These are phyloP conservation scores for Pollimyrus isidori DNA, from an alignment of 2,113 vertebrate species.

Conservation along the genomic window DNA sequence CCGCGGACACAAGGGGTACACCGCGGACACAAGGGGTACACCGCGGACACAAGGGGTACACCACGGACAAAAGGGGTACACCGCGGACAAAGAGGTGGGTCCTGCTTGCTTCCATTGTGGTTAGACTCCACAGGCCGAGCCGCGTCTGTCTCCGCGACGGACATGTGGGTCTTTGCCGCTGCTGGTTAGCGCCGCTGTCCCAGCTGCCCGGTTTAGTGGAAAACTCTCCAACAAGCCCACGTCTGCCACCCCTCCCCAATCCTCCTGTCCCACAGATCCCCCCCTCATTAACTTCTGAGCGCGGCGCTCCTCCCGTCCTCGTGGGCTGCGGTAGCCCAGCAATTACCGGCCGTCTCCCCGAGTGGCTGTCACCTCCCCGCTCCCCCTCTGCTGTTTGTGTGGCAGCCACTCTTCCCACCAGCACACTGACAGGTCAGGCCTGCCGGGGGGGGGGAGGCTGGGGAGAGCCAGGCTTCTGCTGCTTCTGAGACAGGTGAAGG, in stretches of 20 bases:
- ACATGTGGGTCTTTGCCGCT: neutral
- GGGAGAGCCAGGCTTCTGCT: neutral
- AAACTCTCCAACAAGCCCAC: neutral
- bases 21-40: too few species aligned
- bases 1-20: too few species aligned
- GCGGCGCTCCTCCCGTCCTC: neutral
- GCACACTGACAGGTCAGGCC: neutral
- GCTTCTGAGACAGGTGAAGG: neutral
- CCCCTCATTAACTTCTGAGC: conserved; percentile 16
- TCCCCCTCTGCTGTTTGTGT: neutral
- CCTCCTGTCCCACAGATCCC: neutral
- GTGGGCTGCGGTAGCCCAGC: neutral
- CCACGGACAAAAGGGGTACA: too few species aligned
- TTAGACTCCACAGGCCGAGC: neutral
- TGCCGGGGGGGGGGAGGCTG: neutral
- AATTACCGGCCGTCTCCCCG: neutral
- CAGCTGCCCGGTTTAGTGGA: neutral
- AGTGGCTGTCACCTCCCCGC: neutral
- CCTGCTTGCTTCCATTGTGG: neutral
- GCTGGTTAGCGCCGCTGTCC: neutral
- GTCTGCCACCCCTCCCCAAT: neutral
- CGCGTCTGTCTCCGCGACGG: neutral
- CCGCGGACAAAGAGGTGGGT: too few species aligned
- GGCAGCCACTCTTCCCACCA: neutral
- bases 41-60: too few species aligned